Conservation (phyloP, 2,888 invertebrate species). For the Melanchra persicariae region DNA sequence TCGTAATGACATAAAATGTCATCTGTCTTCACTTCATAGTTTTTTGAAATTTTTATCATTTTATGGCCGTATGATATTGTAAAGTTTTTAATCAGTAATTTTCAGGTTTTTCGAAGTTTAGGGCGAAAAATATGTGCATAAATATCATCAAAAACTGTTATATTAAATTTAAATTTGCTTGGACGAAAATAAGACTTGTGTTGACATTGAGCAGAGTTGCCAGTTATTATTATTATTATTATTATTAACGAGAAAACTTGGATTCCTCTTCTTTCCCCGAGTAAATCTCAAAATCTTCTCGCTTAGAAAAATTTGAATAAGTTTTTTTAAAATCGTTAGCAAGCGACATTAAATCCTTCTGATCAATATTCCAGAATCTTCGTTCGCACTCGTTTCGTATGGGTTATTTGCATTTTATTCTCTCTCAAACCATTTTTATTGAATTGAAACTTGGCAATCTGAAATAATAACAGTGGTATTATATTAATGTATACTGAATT, state of each 20-base stretch:
- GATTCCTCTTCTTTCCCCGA: constrained; percentile 10
- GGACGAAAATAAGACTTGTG: too few relatives aligned
- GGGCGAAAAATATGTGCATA: too few relatives aligned
- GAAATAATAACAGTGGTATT: constrained; percentile 28
- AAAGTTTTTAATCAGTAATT: too few relatives aligned
- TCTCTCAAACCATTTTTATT: constrained; percentile 58
- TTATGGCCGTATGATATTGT: too few relatives aligned
- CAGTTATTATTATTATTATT: too few relatives aligned
- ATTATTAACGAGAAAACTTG: constrained; percentile 17
- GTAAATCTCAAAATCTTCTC: constrained; percentile 33
- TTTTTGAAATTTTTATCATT: too few relatives aligned
- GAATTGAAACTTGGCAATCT: constrained; percentile 40
- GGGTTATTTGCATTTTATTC: constrained; percentile 70
- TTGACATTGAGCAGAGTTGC: too few relatives aligned
- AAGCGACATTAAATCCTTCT: constrained; percentile 45
- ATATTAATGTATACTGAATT: not conserved
- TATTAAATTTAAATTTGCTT: too few relatives aligned
- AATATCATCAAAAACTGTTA: too few relatives aligned
- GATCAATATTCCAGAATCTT: constrained; percentile 69
- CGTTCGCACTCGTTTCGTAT: constrained; percentile 58
- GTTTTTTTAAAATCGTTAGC: constrained; percentile 43
- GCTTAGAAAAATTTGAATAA: constrained; percentile 31
- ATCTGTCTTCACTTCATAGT: too few relatives aligned
- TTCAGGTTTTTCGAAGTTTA: too few relatives aligned
- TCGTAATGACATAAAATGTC: too few relatives aligned